phyloP scores from a whole-genome alignment of 2,888 invertebrate species.

The Boloria euphrosyne region DNA sequence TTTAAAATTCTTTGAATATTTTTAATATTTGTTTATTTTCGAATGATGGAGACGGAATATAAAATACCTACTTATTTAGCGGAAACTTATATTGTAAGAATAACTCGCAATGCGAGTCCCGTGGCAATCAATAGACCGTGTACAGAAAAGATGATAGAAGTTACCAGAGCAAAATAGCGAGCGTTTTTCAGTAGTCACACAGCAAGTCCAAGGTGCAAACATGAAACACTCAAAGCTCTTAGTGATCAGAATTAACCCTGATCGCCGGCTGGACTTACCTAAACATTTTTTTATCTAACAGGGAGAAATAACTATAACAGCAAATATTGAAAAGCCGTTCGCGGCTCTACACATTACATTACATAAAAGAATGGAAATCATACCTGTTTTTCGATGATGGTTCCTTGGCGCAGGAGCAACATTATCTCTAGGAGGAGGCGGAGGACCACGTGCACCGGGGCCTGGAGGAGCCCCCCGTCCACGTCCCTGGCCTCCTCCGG shows the following conservation, averaged over 20 bases:
- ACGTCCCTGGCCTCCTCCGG: slow-evolving; percentile 47
- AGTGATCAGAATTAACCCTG: slow-evolving; percentile 70
- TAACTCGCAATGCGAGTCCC: slow-evolving; percentile 66
- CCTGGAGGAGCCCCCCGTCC: slow-evolving; percentile 64
- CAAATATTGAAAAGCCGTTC: slow-evolving; percentile 58
- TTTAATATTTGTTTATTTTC: slow-evolving; percentile 5
- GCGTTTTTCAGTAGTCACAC: slow-evolving; percentile 80
- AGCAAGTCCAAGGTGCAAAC: slow-evolving; percentile 84
- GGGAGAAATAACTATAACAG: slow-evolving; percentile 63
- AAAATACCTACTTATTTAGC: background rate
- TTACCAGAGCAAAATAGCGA: slow-evolving; percentile 81
- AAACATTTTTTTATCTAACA: slow-evolving; percentile 60
- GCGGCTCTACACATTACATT: slow-evolving; percentile 55
- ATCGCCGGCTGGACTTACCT: slow-evolving; percentile 74
- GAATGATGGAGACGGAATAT: slow-evolving; percentile 12
- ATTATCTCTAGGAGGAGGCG: slow-evolving; percentile 90
- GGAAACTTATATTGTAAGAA: background rate
- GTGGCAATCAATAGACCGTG: slow-evolving; percentile 77
- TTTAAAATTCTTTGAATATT: slow-evolving; percentile 18
- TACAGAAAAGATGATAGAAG: slow-evolving; percentile 81
- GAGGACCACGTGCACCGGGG: slow-evolving; percentile 94
- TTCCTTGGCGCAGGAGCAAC: slow-evolving; percentile 74
- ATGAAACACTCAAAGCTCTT: slow-evolving; percentile 84
- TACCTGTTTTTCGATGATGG: slow-evolving; percentile 78
- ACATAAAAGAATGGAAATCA: slow-evolving; percentile 42